Conservation (phyloP, 2,888 invertebrate species). For the Timema podura region DNA sequence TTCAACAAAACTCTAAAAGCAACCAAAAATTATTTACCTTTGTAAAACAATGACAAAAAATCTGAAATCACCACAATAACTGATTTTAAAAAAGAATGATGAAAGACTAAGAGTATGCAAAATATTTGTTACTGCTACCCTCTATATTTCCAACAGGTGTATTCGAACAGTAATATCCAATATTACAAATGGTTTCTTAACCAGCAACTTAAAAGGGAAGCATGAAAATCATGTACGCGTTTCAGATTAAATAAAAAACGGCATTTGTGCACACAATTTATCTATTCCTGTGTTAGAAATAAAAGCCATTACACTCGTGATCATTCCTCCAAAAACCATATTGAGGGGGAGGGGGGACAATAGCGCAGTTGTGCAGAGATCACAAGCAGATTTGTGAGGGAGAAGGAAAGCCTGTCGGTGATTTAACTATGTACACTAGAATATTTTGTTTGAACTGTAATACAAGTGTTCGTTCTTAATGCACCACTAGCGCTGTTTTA, state of each 20-base stretch:
- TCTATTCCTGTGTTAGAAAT: constrained; percentile 21
- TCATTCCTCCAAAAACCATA: background rate
- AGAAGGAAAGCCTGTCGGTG: constrained; percentile 11
- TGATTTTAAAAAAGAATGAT: too few species aligned
- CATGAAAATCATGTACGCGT: constrained; percentile 21
- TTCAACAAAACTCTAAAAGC: too few species aligned
- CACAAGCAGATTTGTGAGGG: constrained; percentile 9
- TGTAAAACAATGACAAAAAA: too few species aligned
- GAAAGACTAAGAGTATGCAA: too few species aligned
- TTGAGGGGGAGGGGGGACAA: constrained; percentile 4
- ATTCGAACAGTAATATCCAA: constrained; percentile 14
- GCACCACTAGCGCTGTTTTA: too few species aligned
- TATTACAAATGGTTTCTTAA: constrained; percentile 18
- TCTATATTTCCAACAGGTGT: background rate
- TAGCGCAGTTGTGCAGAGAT: constrained; percentile 15
- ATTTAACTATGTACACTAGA: constrained; percentile 16
- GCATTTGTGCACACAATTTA: constrained; percentile 20
- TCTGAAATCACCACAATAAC: too few species aligned
- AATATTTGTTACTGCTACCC: too few species aligned
- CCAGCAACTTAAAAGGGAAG: constrained; percentile 21
- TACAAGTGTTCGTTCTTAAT: too few species aligned
- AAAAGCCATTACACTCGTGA: constrained; percentile 6
- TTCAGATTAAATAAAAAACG: constrained; percentile 22
- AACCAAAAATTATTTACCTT: too few species aligned
- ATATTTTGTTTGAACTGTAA: background rate